phyloP scores from a whole-genome alignment of 2,113 vertebrate species.

The Bujurquina vittata region DNA sequence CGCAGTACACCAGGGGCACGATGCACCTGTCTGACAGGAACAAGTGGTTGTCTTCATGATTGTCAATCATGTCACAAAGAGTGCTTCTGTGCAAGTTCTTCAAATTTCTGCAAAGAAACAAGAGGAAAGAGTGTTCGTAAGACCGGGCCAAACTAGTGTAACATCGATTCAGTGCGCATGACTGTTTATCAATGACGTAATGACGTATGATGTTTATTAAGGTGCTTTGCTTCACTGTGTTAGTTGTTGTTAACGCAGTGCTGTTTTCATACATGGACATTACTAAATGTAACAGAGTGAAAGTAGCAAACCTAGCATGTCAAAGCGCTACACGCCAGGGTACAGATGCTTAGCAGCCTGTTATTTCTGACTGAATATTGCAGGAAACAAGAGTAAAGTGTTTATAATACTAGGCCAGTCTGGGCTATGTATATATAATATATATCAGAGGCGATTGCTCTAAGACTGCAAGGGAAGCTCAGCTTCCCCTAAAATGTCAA shows the following conservation, averaged over 20 bases:
- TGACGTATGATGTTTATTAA: not conserved
- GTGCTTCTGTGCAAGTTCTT: not conserved
- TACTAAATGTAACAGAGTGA: not conserved
- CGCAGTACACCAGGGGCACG: not conserved
- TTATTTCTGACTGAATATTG: not conserved
- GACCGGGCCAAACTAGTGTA: not conserved
- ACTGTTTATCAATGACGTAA: not conserved
- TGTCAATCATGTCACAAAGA: constrained; percentile 1
- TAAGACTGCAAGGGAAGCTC: no score
- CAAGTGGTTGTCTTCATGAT: not conserved
- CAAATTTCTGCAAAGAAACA: not conserved
- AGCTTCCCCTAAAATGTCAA: no score
- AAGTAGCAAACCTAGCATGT: not conserved
- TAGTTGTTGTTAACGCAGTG: not conserved
- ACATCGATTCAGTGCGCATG: not conserved
- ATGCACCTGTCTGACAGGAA: constrained; percentile 13
- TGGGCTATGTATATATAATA: no score
- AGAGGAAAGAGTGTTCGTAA: not conserved
- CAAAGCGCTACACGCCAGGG: not conserved
- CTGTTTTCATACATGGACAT: not conserved
- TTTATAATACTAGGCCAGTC: no score
- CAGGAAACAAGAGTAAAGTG: no score
- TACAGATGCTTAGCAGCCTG: not conserved
- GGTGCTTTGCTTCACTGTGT: not conserved
- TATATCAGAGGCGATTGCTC: no score